Evolutionary conservation across 1,140 invertebrate genomes (phyloP), one percentile per base, ranked within the genome.

Genomic region (Dreissena polymorpha): DNA sequence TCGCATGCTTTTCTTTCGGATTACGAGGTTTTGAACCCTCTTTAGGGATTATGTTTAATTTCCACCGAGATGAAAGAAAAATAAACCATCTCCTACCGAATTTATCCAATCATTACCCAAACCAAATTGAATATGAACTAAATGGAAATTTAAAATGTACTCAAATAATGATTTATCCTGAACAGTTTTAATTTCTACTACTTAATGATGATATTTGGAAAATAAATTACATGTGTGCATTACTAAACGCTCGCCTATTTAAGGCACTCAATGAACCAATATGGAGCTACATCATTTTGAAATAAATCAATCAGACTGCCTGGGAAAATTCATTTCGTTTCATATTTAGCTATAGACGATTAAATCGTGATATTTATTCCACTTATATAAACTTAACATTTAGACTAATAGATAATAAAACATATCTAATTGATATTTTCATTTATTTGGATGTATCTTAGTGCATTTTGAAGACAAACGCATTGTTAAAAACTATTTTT

Each of bases 171-270:
- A 82, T 82, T 82, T 82, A 82, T 82, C 25, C 71, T 53, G 49
- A 49, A 16, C 27, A 55, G 29, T n/a, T 82, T 82, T 68, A 68
- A 82, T 82, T 82, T 68, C 71, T 55, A 13, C 29, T 64, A 18
- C 57, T 74, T 49, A n/a, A 53, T 18, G 49, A 74, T 68, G 79
- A 21, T 73, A 82, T 74, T 49, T 82, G 27, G 49, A 64, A 67
- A 67, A 82, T 82, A 73, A 82, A 82, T 82, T 82, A 55, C 79
- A 67, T 64, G 70, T 82, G 74, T 72, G 73, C 71, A 82, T 82
- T 82, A 74, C 70, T 60, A 82, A 67, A 10, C 50, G 14, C 25
- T 63, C 18, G 13, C 21, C 60, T 50, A 67, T 76, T 67, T 23
- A 60, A 25, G 60, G 0, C 55, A 39, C 39, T 39, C 39, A 39